Evolutionary conservation across 2,888 invertebrate genomes (phyloP).

Genomic region (Proisotoma minuta): DNA sequence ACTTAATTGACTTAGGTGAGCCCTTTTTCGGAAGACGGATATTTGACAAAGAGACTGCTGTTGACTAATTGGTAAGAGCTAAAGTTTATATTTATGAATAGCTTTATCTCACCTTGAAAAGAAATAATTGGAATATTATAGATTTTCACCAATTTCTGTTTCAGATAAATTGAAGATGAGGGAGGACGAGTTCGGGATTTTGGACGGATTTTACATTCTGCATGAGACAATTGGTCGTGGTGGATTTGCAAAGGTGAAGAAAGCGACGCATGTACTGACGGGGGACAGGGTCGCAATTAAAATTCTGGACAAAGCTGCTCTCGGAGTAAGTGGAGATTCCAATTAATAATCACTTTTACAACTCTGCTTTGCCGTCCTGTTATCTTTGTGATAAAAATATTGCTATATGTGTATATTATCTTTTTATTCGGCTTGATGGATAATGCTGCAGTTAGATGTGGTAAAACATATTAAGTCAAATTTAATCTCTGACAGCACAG

Average conservation of each 20-base stretch:
- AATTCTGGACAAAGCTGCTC: constrained; percentile 69
- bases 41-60: too few relatives aligned
- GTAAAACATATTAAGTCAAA: too few relatives aligned
- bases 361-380: too few relatives aligned
- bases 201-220: constrained; percentile 63
- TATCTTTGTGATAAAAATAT: too few relatives aligned
- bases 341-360: too few relatives aligned
- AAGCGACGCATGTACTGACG: constrained; percentile 70
- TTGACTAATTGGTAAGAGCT: neutral
- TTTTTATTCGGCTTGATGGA: too few relatives aligned
- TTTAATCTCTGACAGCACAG: too few relatives aligned
- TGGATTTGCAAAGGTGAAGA: constrained; percentile 76
- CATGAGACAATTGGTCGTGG: constrained; percentile 69
- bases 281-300: constrained; percentile 77
- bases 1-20: too few relatives aligned
- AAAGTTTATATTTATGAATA: neutral
- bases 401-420: too few relatives aligned
- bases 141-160: neutral
- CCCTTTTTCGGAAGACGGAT: too few relatives aligned
- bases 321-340: constrained; percentile 67
- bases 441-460: too few relatives aligned
- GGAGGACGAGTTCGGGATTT: constrained; percentile 52
- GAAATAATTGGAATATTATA: constrained; percentile 2
- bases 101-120: neutral
- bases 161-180: constrained; percentile 56